Base-by-base conservation (phyloP, 2,888 invertebrate genomes). In the Mantis religiosa region DNA sequence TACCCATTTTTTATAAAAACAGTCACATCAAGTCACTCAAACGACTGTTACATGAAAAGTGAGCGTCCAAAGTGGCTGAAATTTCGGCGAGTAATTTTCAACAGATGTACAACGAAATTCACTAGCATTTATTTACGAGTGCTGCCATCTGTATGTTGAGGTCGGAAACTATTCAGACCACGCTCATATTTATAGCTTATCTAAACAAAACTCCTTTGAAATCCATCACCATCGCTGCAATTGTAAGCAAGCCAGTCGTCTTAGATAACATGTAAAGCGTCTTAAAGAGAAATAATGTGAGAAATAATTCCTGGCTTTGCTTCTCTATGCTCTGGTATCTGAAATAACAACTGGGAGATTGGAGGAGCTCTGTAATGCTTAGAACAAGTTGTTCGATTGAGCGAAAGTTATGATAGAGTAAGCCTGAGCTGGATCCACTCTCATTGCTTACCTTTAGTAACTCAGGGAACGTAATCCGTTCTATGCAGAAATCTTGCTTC, bases 261-360 rank as follows among this genome's bases (percentile, higher is more conserved):
- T 25, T 20, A 71, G 20, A 20, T 71, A 71, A 15, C 20, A 71
- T 20, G 54, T 20, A 71, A 71, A 71, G 25, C 25, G 25, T 20
- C 54, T 71, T 71, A 71, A 71, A 71, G 54, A 25, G 54, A 71
- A 71, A 20, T 71, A 85, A 41, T 27, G 28, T 82, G 6, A 12
- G 47, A 89, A 25, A 84, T 71, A 71, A 87, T 30, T 87, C 71
- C 28, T 88, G 34, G 30, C 34, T 71, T 28, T 28, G 54, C 82
- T 7, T 34, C 28, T 81, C 28, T 41, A 41, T 20, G n/a, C 82
- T 20, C 85, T 83, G 9, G n/a, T 28, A 87, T 47, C n/a, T 81
- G 87, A 83, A 83, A 88, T 88, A 71, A 88, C 83, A 83, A 83
- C 34, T 41, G 41, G 41, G 83, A 88, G 88, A 88, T 41, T 28